Base-by-base conservation (phyloP, 2,888 invertebrate species). In the Xylota sylvarum region DNA sequence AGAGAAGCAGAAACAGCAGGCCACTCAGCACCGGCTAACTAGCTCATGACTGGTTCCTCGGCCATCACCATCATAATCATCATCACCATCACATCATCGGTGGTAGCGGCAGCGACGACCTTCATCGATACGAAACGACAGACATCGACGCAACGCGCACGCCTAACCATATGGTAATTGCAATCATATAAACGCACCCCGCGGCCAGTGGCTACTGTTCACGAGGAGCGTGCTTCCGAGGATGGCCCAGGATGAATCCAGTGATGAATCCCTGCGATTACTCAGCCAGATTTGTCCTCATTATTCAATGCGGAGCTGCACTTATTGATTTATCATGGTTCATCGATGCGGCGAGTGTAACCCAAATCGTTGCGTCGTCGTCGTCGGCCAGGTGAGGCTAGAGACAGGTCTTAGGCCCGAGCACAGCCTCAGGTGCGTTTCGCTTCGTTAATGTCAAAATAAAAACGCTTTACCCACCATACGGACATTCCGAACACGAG, bases 141-240 rank as follows among this genome's bases (percentile, higher is more conserved):
- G 46, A 52, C 30, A 65, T 43, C 52, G 72, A 84, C 84, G 81
- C 78, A 80, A 40, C 74, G 65, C 64, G 64, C 73, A 82, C 73
- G 74, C 78, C 70, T 79, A 70, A 79, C 83, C 87, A 87, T 87
- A 87, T 87, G 87, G 87, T 87, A 87, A 87, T 87, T 87, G 87
- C 83, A 87, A 87, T 83, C 83, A 79, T 87, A 87, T 87, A 87
- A 87, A 83, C 83, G 87, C 87, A 74, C 87, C 87, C 83, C 48
- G 74, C 83, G 87, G 87, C 79, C 35, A 74, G 9, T 52, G 74
- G 87, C 87, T 87, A 87, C 87, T 87, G 87, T 87, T 74, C 12
- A 48, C 55, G 77, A 48, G 32, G 32, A 27, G 43, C 50, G 67
- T 5, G 64, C 50, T 32, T 30, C 72, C 3, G 52, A 67, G 72